These are phyloP conservation scores for Oreochromis grahami DNA, from an alignment of 2,797 vertebrate species.

Conservation along the genomic window DNA sequence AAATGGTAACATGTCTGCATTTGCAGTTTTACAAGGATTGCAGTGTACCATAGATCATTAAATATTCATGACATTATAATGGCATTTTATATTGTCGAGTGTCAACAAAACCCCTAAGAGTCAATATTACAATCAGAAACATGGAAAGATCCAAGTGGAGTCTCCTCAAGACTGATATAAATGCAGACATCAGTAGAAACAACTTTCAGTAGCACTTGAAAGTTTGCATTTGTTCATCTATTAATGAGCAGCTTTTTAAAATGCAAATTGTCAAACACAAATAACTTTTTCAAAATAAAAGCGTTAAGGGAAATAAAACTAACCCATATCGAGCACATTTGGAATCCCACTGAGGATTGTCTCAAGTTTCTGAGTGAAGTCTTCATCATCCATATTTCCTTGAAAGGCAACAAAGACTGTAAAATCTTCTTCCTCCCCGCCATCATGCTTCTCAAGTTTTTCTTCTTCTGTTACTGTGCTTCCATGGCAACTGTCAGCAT, in stretches of 20 bases:
- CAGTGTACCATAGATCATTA: too few relatives aligned
- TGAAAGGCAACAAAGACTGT: constrained; percentile 92
- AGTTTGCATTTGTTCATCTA: neutral
- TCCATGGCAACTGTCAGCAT: constrained; percentile 53
- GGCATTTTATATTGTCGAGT: neutral
- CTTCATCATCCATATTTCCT: constrained; percentile 91
- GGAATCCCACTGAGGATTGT: constrained; percentile 86
- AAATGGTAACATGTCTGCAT: neutral
- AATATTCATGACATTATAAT: neutral
- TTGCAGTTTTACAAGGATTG: neutral
- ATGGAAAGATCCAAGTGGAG: neutral
- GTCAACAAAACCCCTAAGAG: neutral
- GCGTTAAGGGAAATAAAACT: constrained; percentile 14
- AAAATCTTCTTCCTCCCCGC: constrained; percentile 68
- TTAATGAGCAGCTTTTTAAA: neutral
- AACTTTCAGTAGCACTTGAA: neutral
- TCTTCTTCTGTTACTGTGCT: constrained; percentile 23
- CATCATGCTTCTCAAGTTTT: constrained; percentile 9
- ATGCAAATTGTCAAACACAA: neutral
- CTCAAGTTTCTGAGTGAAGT: constrained; percentile 89
- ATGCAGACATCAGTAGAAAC: neutral
- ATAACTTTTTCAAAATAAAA: neutral
- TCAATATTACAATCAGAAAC: neutral
- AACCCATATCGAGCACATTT: constrained; percentile 89
- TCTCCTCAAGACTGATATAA: neutral